Base-by-base conservation (phyloP, 2,888 invertebrate genomes). In the Tachystola acroxantha region DNA sequence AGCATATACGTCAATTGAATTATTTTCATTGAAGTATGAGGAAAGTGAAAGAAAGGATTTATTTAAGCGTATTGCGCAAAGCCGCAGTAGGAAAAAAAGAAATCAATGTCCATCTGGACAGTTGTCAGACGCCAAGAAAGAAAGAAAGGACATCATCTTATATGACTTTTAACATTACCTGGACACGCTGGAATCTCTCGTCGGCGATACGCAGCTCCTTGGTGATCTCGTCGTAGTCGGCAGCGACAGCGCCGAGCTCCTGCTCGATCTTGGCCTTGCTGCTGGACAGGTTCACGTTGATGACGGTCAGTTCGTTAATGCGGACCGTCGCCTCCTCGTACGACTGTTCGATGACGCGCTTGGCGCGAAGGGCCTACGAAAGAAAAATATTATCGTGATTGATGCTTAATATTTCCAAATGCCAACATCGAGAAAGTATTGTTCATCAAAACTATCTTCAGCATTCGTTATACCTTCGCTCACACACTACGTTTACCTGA, bases 181-280 rank as follows among this genome's bases (percentile, higher is more conserved):
- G 89, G 53, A 96, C 94, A 76, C 96, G 94, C 89, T 97, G 97
- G 90, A 92, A 97, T 86, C 97, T 94, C 86, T 98, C 98, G 75
- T 98, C 98, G 69, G 93, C 92, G 60, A 96, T 91, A 82, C 95
- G 94, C 68, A 98, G 90, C 82, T 98, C 97, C 88, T 96, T 96
- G 81, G 96, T 95, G 71, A 98, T 95, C 88, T 99, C 99, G 75
- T 99, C 99, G 79, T 99, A 96, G 86, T 99, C 99, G 58, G 96
- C 92, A 56, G 97, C 95, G 61, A 99, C 91, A 57, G 94, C 93
- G 36, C 92, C 88, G 64, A 98, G 89, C 84, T 99, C 98, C 73
- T 96, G 96, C 88, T 98, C 98, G 73, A 98, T 90, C 89, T 97
- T 97, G 73, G 94, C 93, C 91, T 95, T 98, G 84, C 94, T 92